A percentile compares a stretch with the other conserved stretches of the same genome.
phyloP scores from a whole-genome alignment of 2,113 vertebrate genomes.

The Sylvietta virens region DNA sequence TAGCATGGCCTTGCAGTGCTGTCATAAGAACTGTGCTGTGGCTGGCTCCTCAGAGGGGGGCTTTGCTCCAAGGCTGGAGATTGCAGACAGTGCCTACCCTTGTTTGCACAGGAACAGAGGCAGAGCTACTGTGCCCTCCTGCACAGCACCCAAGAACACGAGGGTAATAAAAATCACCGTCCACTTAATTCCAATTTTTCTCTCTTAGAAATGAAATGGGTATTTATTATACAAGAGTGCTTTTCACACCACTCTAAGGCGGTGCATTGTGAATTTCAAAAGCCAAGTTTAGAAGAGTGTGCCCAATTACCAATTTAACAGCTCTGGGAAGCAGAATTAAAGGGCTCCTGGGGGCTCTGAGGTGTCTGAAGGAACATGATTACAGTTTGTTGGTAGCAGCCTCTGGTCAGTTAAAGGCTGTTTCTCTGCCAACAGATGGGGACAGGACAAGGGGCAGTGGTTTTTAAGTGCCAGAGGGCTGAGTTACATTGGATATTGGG shows the following conservation, averaged over 20 bases:
- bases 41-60: not conserved
- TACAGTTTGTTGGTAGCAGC: not conserved
- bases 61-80: not conserved
- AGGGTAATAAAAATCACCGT: not conserved
- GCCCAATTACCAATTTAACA: not conserved
- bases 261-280: not conserved
- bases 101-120: not conserved
- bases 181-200: not conserved
- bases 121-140: not conserved
- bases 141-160: not conserved
- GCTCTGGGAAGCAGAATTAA: not conserved
- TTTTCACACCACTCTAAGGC: not conserved
- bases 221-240: not conserved
- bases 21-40: not conserved
- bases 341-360: not conserved
- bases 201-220: not conserved
- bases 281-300: not conserved
- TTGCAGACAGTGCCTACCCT: not conserved
- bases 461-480: not conserved
- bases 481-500: not conserved
- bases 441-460: not conserved
- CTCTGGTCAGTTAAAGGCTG: not conserved
- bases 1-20: not conserved
- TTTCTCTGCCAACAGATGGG: not conserved
- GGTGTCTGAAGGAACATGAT: rapidly evolving